Evolutionary conservation across 2,113 vertebrate genomes (phyloP).

Genomic region (Paratilapia polleni): DNA sequence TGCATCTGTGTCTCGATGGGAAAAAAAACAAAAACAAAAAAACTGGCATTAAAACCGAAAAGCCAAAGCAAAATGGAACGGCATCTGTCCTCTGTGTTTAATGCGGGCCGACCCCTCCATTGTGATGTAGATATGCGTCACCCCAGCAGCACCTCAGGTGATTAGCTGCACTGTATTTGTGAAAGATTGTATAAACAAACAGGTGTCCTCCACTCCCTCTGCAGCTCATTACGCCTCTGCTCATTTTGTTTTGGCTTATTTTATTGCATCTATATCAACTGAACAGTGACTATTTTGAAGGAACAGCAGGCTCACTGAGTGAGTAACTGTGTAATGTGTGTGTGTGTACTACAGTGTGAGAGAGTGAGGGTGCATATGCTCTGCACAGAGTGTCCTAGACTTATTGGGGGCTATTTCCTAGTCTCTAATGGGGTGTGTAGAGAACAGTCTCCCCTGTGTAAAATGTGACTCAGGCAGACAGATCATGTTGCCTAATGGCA

Average conservation of each 20-base stretch:
- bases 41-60: constrained; percentile 58
- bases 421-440: constrained; percentile 70
- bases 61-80: constrained; percentile 64
- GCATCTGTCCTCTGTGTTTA: constrained; percentile 73
- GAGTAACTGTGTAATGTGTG: constrained; percentile 15
- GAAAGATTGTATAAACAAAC: constrained; percentile 71
- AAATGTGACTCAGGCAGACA: constrained; percentile 66
- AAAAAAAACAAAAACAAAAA: neutral
- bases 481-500: constrained; percentile 63
- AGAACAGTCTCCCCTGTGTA: constrained; percentile 56
- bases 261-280: constrained; percentile 57
- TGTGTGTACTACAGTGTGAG: constrained; percentile 1
- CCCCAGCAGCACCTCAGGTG: constrained; percentile 70
- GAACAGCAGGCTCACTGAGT: constrained; percentile 5
- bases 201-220: constrained; percentile 76
- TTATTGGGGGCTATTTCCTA: constrained; percentile 48
- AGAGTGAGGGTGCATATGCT: constrained; percentile 33
- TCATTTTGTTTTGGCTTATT: constrained; percentile 61
- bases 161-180: constrained; percentile 73
- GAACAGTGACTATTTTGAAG: constrained; percentile 51
- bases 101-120: constrained; percentile 60
- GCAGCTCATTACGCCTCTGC: constrained; percentile 74
- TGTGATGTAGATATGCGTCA: constrained; percentile 73
- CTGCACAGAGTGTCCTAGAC: constrained; percentile 45
- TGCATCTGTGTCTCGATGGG: constrained; percentile 54